A percentile compares a stretch with the other conserved stretches of the same genome.
Conservation (phyloP, 2,113 vertebrate species). For the Mesitornis unicolor region DNA sequence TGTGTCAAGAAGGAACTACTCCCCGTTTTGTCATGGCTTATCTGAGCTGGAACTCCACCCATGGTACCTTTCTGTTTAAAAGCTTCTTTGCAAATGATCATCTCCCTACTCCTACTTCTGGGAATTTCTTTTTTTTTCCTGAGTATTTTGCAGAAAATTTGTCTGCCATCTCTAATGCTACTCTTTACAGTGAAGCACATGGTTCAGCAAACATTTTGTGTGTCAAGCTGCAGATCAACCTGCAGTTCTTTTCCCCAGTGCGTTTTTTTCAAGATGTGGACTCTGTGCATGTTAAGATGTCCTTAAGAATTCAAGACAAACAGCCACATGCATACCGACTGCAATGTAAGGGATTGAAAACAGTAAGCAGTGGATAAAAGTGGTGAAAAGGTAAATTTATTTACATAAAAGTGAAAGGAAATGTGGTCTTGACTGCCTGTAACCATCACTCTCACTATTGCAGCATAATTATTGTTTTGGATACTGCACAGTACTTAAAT, state of each 20-base stretch:
- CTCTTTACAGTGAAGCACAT: neutral
- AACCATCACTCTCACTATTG: neutral
- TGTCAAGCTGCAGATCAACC: neutral
- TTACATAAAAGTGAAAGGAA: neutral
- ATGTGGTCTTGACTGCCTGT: neutral
- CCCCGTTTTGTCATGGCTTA: neutral
- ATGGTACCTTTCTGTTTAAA: neutral
- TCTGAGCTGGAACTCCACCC: neutral
- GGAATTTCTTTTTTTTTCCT: neutral
- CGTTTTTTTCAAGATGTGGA: neutral
- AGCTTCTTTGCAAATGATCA: neutral
- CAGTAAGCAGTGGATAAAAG: neutral
- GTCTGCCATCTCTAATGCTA: neutral
- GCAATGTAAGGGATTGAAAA: neutral
- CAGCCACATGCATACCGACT: no score
- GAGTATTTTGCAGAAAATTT: neutral
- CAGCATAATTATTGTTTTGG: neutral
- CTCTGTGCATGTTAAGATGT: neutral
- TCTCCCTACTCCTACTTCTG: neutral
- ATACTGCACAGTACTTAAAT: neutral
- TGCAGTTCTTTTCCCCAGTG: neutral
- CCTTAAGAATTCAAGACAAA: neutral
- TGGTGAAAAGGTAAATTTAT: neutral
- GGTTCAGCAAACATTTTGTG: neutral
- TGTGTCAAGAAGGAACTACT: neutral